Base-by-base conservation (phyloP, 92 coral and sea anemone genomes). In the Porites evermanni region DNA sequence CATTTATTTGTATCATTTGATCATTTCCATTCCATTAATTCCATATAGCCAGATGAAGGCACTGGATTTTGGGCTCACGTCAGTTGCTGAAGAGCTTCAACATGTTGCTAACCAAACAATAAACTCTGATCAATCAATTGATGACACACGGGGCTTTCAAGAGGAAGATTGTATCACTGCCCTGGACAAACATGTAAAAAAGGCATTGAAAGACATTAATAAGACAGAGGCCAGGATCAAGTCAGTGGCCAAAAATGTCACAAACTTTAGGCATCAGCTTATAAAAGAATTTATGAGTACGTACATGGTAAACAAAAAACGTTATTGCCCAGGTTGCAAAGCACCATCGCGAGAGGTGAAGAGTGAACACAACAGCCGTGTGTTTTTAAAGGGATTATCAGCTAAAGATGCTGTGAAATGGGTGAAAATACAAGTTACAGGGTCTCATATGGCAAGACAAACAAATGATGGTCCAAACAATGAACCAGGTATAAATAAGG, bases 1-100 rank as follows among this genome's bases (percentile, higher is more conserved):
- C 61, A 56, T 7, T 8, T 10, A 56, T 11, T 56, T 56, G 61
- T 54, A 54, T 8, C 0, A 0, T 10, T 12, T 20, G 12, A 12
- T 4, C 29, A 76, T 26, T 23, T 23, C 47, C 64, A 38, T 38
- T 0, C 47, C 47, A 38, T 38, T 38, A 38, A 38, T 38, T 38
- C 68, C 70, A 67, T 85, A 68, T 44, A 97, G 99, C 83, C 99
- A 97, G 87, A 91, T 97, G 95, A 97, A 97, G 79, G 91, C 94
- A 70, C 80, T 97, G 70, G 98, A 97, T 56, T 93, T 91, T 81
- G 99, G 99, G 11, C 86, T 95, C 63, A 89, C 95, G 21, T 78
- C 95, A 6, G 94, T 85, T 16, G 89, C 99, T 8, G 88, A 88
- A 61, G 95, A 95, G 78, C 93, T 97, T 23, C 92, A 84, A 82